phyloP scores from a whole-genome alignment of 2,888 invertebrate species.

The Lasioglossum morio region DNA sequence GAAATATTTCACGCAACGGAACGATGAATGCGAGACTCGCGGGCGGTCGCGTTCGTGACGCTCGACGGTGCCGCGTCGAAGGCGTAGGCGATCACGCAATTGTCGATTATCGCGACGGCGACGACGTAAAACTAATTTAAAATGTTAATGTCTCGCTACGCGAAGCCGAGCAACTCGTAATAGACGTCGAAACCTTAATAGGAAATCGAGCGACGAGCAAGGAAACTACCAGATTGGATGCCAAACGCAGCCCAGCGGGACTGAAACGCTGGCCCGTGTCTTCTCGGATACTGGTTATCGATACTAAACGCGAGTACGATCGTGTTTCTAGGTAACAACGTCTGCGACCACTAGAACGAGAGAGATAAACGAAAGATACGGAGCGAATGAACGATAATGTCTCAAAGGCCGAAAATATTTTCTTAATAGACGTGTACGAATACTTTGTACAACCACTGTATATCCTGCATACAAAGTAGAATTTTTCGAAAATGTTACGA shows the following conservation, averaged over 20 bases:
- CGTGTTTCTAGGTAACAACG: background rate
- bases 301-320: background rate
- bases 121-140: slow-evolving; percentile 58
- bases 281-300: slow-evolving; percentile 4
- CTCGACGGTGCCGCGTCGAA: background rate
- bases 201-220: slow-evolving; percentile 27
- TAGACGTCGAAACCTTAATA: slow-evolving; percentile 41
- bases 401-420: too few relatives aligned
- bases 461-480: background rate
- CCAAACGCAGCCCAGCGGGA: slow-evolving; percentile 10
- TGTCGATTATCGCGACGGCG: slow-evolving; percentile 11
- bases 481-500: background rate
- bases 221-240: slow-evolving; percentile 32
- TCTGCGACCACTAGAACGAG: background rate
- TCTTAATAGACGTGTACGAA: too few relatives aligned
- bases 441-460: background rate
- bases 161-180: slow-evolving; percentile 9
- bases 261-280: background rate
- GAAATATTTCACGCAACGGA: background rate
- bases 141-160: slow-evolving; percentile 41
- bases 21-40: background rate
- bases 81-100: slow-evolving; percentile 16
- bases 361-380: background rate
- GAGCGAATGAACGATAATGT: too few relatives aligned
- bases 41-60: background rate